phyloP scores from a whole-genome alignment of 2,113 vertebrate genomes.

The Romanogobio albipinnatus region DNA sequence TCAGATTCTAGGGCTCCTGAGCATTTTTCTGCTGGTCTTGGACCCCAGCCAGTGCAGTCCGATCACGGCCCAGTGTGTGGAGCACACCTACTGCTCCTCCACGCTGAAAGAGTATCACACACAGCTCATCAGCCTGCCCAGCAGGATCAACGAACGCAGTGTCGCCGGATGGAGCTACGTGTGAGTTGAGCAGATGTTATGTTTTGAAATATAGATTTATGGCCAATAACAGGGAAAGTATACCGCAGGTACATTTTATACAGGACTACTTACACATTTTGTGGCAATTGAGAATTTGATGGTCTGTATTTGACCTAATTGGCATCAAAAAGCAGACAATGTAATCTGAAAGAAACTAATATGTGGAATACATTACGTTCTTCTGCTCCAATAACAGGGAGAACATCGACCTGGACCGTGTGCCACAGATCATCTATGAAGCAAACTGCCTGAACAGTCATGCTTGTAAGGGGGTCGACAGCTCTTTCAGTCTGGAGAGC shows the following conservation, averaged over 20 bases:
- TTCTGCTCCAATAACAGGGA: conserved; percentile 62
- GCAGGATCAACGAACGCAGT: conserved; percentile 75
- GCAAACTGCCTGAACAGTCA: conserved; percentile 74
- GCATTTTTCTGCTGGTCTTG: conserved; percentile 66
- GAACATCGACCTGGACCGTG: conserved; percentile 72
- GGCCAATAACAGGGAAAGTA: not conserved
- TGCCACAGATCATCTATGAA: conserved; percentile 76
- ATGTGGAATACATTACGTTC: not conserved
- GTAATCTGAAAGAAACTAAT: not conserved
- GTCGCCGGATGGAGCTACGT: conserved; percentile 75
- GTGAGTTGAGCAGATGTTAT: conserved; percentile 65
- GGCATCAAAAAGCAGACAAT: not conserved
- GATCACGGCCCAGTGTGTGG: conserved; percentile 67
- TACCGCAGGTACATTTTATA: not conserved
- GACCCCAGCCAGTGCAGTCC: conserved; percentile 61
- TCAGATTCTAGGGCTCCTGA: conserved; percentile 63
- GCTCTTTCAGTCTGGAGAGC: conserved; percentile 68
- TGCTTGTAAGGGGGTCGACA: conserved; percentile 67
- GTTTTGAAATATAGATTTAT: not conserved
- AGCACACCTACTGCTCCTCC: conserved; percentile 69
- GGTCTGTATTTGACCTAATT: not conserved
- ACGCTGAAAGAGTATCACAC: conserved; percentile 70
- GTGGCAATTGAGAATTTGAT: not conserved
- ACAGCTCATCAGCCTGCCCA: conserved; percentile 71
- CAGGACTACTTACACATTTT: not conserved